Percentiles rank a stretch among this genome's conserved stretches.
Evolutionary conservation across 2,113 vertebrate genomes (phyloP).

Genomic region (Nipponia nippon): DNA sequence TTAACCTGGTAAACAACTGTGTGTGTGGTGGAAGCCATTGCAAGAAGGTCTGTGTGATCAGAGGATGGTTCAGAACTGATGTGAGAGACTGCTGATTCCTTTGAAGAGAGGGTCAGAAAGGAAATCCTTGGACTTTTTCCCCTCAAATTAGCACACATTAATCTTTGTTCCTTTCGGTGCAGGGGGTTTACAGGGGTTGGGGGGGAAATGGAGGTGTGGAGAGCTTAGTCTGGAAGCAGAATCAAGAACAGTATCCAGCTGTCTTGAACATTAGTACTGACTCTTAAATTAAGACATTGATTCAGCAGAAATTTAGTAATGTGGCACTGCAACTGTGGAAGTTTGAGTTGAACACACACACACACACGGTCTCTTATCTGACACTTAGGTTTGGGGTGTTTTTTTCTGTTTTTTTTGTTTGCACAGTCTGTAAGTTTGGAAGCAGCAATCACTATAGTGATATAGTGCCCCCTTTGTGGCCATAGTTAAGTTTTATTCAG

Average conservation of each 20-base stretch:
- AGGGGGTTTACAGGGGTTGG: neutral
- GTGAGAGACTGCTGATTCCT: neutral
- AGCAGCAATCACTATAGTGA: neutral
- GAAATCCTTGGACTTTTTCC: neutral
- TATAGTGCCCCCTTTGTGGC: neutral
- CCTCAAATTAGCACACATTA: neutral
- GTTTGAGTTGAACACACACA: neutral
- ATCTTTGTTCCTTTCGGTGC: neutral
- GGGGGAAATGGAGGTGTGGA: neutral
- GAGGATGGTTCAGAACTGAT: neutral
- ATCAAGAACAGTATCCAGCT: neutral
- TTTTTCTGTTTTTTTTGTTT: neutral
- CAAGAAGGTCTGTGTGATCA: neutral
- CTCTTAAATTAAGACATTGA: neutral
- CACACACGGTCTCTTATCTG: accelerated
- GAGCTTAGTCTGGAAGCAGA: neutral
- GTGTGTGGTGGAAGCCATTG: neutral
- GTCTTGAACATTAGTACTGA: neutral
- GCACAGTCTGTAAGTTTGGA: neutral
- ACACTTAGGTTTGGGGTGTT: neutral
- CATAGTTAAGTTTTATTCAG: neutral
- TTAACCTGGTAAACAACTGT: neutral
- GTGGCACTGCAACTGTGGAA: neutral
- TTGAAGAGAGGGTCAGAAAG: neutral
- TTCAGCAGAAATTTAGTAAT: neutral